Percentiles rank a stretch among this genome's conserved stretches.
phyloP scores from a whole-genome alignment of 2,113 vertebrate species.

The Cephalopholis sonnerati region DNA sequence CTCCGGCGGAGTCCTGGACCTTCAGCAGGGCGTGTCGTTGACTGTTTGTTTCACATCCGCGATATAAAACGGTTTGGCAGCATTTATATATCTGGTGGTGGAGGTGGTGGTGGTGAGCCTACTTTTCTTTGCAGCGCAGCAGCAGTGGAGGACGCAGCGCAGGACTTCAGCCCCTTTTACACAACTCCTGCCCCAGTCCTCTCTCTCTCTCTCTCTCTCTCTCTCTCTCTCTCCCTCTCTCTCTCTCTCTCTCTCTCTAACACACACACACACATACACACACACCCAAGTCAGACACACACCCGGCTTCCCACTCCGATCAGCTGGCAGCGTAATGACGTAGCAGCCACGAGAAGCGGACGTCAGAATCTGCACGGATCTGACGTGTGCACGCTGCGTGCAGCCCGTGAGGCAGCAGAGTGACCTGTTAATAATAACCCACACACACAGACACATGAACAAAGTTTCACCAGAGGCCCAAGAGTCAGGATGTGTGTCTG shows the following conservation, averaged over 20 bases:
- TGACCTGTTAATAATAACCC: neutral
- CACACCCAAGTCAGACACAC: slow-evolving; percentile 68
- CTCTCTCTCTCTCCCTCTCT: slow-evolving; percentile 34
- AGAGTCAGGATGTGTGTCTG: no score
- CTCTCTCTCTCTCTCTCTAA: slow-evolving; percentile 65
- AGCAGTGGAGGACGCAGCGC: slow-evolving; percentile 54
- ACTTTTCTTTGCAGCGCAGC: slow-evolving; percentile 46
- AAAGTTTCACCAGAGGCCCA: neutral
- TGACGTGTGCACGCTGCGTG: slow-evolving; percentile 54
- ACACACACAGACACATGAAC: neutral
- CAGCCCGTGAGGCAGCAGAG: slow-evolving; percentile 40
- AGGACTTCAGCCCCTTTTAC: slow-evolving; percentile 81
- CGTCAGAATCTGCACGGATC: slow-evolving; percentile 67
- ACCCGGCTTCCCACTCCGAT: slow-evolving; percentile 93
- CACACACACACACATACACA: slow-evolving; percentile 68
- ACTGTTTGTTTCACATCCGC: slow-evolving; percentile 21
- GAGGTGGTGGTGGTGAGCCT: neutral
- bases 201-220: slow-evolving; percentile 33
- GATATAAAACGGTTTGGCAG: neutral
- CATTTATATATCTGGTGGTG: neutral
- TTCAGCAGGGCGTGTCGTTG: slow-evolving; percentile 59
- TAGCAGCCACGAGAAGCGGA: slow-evolving; percentile 81
- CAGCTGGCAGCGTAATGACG: slow-evolving; percentile 96
- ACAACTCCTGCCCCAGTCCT: slow-evolving; percentile 68
- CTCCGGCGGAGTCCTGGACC: slow-evolving; percentile 54